These are phyloP conservation scores for Peromyscus melanophrys DNA, from an alignment of 2,797 vertebrate species.

Conservation along the genomic window DNA sequence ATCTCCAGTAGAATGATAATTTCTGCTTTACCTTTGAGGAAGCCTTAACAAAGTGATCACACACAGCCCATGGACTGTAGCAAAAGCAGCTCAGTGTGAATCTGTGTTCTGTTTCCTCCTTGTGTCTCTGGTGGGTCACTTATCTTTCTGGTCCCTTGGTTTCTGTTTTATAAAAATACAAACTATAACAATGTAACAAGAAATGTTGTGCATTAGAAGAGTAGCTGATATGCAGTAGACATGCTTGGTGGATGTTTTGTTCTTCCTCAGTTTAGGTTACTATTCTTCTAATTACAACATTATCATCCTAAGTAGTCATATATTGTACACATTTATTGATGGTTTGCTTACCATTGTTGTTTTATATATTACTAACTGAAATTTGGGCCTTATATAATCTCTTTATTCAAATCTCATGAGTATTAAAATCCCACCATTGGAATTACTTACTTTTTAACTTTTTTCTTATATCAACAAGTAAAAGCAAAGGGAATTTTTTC, in stretches of 20 bases:
- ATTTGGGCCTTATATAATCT: not conserved
- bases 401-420: not conserved
- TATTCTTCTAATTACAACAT: not conserved
- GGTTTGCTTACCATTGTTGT: not conserved
- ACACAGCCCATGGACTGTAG: too few species aligned
- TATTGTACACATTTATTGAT: not conserved
- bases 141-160: not conserved
- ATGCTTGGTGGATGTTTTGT: not conserved
- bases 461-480: not conserved
- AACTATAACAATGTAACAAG: not conserved
- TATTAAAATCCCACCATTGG: constrained; percentile 42
- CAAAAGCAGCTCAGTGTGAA: not conserved
- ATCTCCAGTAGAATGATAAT: not conserved
- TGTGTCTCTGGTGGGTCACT: not conserved
- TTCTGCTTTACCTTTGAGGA: not conserved
- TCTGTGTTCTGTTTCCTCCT: too few species aligned
- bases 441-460: constrained; percentile 17
- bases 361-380: not conserved
- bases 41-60: not conserved
- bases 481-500: not conserved
- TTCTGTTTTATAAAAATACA: constrained; percentile 31
- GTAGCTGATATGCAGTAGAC: rapidly evolving
- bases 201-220: not conserved
- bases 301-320: constrained; percentile 25
- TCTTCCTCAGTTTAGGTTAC: not conserved